Base-by-base conservation (phyloP, 2,797 vertebrate species). In the Myripristis murdjan region DNA sequence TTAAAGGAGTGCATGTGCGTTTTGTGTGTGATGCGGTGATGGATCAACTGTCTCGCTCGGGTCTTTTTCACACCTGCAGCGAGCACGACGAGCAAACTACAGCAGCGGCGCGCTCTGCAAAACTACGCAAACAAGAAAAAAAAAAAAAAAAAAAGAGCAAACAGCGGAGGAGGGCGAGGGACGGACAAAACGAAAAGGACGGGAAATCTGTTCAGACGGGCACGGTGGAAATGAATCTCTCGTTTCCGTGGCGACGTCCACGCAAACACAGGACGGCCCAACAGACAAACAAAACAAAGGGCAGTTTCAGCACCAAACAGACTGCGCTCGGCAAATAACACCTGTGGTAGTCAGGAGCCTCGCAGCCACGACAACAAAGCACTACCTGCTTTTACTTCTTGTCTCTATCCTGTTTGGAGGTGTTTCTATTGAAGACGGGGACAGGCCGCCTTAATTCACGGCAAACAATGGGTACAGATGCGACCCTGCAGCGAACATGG, bases 401-500 rank as follows among this genome's bases (percentile, higher is more conserved):
- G 77, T 79, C 59, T 83, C 44, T 54, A 49, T 20, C 33, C 33
- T 49, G 33, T 55, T 35, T 62, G 64, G 62, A 81, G 66, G 48
- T 39, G 8, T 20, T 4, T 43, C 31, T 58, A 59, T 46, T 59
- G 47, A 77, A 73, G 12, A 75, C 26, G 53, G 60, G 70, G 53
- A 70, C 65, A 55, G 4, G 16, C 49, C 52, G 15, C 48, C 49
- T 33, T 33, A 65, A 60, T 5, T 28, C 46, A 69, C 74, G 62
- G 28, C 68, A 69, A 70, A 88, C 82, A 87, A 87, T 44, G 65
- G 69, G 43, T 74, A 64, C 76, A 86, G 60, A 78, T 75, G 72
- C 72, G 68, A 75, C 83, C 87, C 90, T 76, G 72, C 68, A 83
- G 87, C 84, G 15, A 77, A 79, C 71, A 61, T 2, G n/a, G 11